phyloP scores from a whole-genome alignment of 2,797 vertebrate species.

The Scyliorhinus canicula region DNA sequence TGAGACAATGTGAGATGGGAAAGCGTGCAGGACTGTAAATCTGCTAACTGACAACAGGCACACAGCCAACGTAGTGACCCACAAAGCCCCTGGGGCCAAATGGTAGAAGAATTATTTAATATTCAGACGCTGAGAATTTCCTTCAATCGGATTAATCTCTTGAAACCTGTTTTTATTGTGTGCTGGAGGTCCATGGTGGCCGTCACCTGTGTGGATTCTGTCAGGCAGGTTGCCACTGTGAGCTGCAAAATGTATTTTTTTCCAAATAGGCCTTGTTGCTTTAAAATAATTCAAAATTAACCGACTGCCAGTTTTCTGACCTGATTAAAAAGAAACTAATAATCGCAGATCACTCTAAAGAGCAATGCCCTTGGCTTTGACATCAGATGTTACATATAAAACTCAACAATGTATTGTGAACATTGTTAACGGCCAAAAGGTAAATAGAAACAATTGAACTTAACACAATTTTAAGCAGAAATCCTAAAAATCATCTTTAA shows the following conservation, averaged over 20 bases:
- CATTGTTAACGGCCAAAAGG: neutral
- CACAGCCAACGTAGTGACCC: constrained; percentile 57
- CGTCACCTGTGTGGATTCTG: neutral
- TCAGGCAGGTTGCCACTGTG: neutral
- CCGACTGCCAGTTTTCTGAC: neutral
- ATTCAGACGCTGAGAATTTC: neutral
- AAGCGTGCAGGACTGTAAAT: constrained; percentile 55
- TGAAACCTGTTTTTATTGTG: neutral
- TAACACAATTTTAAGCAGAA: neutral
- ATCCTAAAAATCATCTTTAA: neutral
- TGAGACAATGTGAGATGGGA: constrained; percentile 48
- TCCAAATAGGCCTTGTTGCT: neutral
- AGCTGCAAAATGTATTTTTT: neutral
- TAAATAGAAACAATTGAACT: neutral
- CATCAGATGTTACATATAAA: neutral
- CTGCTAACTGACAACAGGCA: constrained; percentile 54
- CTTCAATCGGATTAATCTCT: neutral
- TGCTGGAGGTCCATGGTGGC: neutral
- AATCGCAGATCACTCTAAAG: neutral
- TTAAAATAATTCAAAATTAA: neutral
- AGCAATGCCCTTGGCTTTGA: neutral
- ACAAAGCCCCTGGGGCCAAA: constrained; percentile 50
- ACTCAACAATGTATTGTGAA: neutral
- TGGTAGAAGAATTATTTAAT: constrained; percentile 53
- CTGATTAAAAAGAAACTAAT: too few relatives aligned